These are phyloP conservation scores for Arrhopalites spinosus DNA, from an alignment of 2,888 invertebrate species.

Conservation along the genomic window DNA sequence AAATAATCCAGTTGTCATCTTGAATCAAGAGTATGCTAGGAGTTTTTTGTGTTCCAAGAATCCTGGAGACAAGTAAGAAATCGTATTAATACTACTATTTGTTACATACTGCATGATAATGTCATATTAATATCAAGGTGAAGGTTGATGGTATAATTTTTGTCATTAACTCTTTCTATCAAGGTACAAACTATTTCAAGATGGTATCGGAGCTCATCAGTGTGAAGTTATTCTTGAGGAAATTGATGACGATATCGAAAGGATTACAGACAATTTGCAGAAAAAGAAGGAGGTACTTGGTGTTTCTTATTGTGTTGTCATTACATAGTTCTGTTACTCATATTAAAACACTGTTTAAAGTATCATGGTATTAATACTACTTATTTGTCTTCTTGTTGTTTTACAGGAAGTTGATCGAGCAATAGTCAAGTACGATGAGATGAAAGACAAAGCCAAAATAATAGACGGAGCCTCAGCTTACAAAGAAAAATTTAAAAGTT, in stretches of 20 bases:
- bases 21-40: slow-evolving; percentile 91
- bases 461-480: slow-evolving; percentile 27
- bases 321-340: no score
- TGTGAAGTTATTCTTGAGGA: slow-evolving; percentile 31
- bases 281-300: slow-evolving; percentile 31
- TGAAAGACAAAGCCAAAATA: slow-evolving; percentile 19
- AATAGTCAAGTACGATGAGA: slow-evolving; percentile 15
- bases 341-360: no score
- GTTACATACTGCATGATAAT: not conserved
- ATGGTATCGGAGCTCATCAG: slow-evolving; percentile 46
- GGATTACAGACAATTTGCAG: slow-evolving; percentile 20
- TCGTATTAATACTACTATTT: no score
- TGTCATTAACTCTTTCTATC: not conserved
- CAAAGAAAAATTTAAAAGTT: slow-evolving; percentile 1
- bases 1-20: slow-evolving; percentile 89
- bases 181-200: slow-evolving; percentile 51
- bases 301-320: no score
- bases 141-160: not conserved
- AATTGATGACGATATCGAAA: slow-evolving; percentile 22
- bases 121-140: not conserved
- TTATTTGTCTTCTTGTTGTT: slow-evolving; percentile 6
- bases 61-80: slow-evolving; percentile 69
- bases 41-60: slow-evolving; percentile 79
- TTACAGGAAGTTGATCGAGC: slow-evolving; percentile 10
- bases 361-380: no score